A percentile compares a stretch with the other conserved stretches of the same genome.
Evolutionary conservation across 2,113 vertebrate genomes (phyloP).

Genomic region (Pristiophorus japonicus): DNA sequence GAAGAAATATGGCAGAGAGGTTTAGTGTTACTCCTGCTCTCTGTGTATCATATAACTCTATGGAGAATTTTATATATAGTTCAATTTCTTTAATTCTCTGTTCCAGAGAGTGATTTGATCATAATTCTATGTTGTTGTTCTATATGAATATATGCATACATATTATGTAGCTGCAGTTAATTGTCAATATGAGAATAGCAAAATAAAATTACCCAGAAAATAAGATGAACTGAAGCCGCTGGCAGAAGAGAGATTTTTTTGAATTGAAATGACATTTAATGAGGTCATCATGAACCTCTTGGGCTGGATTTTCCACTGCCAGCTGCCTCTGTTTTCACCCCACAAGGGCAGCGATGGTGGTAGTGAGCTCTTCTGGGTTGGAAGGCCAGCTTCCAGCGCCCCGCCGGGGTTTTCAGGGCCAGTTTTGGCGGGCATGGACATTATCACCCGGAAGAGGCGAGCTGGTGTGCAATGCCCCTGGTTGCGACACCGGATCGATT

Average conservation of each 20-base stretch:
- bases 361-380: no score
- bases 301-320: no score
- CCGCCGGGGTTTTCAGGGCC: no score
- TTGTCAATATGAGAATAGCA: not conserved
- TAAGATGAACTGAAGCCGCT: not conserved
- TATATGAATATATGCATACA: slow-evolving; percentile 1
- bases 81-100: not conserved
- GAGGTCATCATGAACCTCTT: not conserved
- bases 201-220: not conserved
- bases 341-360: no score
- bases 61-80: not conserved
- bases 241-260: not conserved
- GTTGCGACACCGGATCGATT: no score
- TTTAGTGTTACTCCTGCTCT: no score
- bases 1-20: not conserved
- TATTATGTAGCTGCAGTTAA: not conserved
- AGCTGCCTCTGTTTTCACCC: no score
- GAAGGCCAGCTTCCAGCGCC: no score
- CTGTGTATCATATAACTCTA: not conserved
- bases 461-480: no score
- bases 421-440: no score
- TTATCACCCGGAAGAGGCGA: no score
- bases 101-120: not conserved
- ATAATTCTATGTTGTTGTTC: not conserved
- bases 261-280: slow-evolving; percentile 5